Evolutionary conservation across 2,888 invertebrate genomes (phyloP).

Genomic region (Drosophila sordidula): DNA sequence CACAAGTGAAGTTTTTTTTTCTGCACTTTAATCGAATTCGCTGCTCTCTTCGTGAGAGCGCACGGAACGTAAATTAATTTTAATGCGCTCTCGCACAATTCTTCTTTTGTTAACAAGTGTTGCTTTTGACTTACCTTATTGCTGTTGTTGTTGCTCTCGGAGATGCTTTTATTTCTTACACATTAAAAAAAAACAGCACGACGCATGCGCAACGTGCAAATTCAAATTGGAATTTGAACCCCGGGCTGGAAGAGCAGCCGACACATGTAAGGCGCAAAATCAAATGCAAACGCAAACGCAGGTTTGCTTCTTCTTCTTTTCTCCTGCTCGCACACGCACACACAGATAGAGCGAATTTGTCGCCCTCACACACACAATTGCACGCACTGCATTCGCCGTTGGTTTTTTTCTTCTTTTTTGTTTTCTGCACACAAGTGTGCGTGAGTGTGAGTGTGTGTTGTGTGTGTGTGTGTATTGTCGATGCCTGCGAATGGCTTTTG

Average conservation of each 20-base stretch:
- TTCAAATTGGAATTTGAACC: conserved; percentile 78
- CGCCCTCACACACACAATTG: conserved; percentile 58
- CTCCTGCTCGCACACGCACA: conserved; percentile 17
- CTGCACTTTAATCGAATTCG: conserved; percentile 27
- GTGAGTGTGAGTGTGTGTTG: conserved; percentile 11
- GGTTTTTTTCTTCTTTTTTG: conserved; percentile 30
- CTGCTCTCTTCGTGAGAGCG: conserved; percentile 29
- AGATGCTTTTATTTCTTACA: conserved; percentile 27
- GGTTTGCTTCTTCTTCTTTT: conserved; percentile 42
- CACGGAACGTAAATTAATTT: conserved; percentile 28
- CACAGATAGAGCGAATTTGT: conserved; percentile 50
- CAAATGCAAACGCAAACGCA: conserved; percentile 59
- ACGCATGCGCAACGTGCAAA: conserved; percentile 69
- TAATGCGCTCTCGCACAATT: conserved; percentile 27
- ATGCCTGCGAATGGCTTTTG: conserved; percentile 25
- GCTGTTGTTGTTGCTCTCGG: conserved; percentile 19
- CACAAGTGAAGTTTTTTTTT: conserved; percentile 32
- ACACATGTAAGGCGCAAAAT: conserved; percentile 45
- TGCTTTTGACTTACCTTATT: conserved; percentile 30
- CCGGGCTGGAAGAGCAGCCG: conserved; percentile 35
- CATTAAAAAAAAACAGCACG: conserved; percentile 19
- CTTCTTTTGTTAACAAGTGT: conserved; percentile 40
- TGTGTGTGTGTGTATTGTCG: conserved; percentile 13
- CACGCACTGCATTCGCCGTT: conserved; percentile 63
- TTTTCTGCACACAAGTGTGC: conserved; percentile 15